Percentiles rank a stretch among this genome's conserved stretches.
phyloP scores from a whole-genome alignment of 2,888 invertebrate genomes.

The Microctonus brassicae region DNA sequence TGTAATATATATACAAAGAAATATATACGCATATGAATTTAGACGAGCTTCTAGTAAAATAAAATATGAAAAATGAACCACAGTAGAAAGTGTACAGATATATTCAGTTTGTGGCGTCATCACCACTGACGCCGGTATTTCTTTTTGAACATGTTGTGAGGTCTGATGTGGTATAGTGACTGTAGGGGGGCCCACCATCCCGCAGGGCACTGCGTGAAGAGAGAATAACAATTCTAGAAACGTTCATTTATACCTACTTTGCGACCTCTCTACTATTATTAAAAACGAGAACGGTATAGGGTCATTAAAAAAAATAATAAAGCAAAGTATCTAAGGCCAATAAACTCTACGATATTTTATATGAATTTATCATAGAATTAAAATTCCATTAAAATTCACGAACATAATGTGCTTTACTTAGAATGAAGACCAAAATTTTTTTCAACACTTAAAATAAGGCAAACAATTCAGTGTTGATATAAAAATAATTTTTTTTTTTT shows the following conservation, averaged over 20 bases:
- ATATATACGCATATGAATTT: background rate
- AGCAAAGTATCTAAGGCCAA: background rate
- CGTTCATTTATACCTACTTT: conserved; percentile 46
- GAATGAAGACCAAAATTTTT: no score
- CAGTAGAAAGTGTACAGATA: background rate
- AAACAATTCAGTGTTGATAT: no score
- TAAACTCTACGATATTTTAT: no score
- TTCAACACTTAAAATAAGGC: no score
- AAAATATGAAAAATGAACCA: background rate
- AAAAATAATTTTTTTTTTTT: no score
- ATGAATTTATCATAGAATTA: background rate
- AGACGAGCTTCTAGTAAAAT: background rate
- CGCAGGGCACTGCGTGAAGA: conserved; percentile 52
- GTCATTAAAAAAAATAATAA: background rate
- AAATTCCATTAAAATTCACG: no score
- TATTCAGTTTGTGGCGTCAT: conserved; percentile 26
- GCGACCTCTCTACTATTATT: background rate
- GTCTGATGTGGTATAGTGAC: conserved; percentile 40
- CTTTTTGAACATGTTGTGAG: conserved; percentile 60
- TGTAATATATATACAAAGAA: background rate
- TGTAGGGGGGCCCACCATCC: conserved; percentile 36
- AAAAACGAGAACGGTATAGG: background rate
- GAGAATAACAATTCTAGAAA: conserved; percentile 57
- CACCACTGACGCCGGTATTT: conserved; percentile 45
- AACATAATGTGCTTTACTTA: no score